These are phyloP conservation scores for Drosophila malerkotliana DNA, from an alignment of 1,140 invertebrate species.

Conservation along the genomic window DNA sequence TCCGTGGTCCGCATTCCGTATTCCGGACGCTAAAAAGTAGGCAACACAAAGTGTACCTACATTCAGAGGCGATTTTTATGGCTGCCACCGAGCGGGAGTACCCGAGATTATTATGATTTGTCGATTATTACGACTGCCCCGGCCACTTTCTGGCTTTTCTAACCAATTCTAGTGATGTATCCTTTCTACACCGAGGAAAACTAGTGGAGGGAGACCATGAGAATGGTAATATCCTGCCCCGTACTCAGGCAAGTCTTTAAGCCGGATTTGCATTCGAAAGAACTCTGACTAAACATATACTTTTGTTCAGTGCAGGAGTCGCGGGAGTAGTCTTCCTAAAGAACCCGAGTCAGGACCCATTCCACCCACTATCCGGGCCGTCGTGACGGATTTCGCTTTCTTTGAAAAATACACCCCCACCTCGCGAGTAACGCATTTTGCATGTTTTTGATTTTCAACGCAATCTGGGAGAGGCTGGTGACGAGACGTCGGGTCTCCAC, in stretches of 20 bases:
- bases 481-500: background rate
- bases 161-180: background rate
- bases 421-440: conserved; percentile 60
- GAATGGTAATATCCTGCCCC: too few species aligned
- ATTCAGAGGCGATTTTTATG: background rate
- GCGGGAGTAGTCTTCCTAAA: too few species aligned
- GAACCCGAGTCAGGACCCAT: conserved; percentile 35
- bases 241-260: too few species aligned
- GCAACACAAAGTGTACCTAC: conserved; percentile 9
- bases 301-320: too few species aligned
- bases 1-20: conserved; percentile 9
- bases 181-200: too few species aligned
- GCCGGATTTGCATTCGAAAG: too few species aligned
- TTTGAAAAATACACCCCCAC: conserved; percentile 62
- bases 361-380: conserved; percentile 50
- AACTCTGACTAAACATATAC: too few species aligned
- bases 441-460: conserved; percentile 70
- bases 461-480: background rate
- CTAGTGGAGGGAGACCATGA: too few species aligned
- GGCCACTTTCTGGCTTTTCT: conserved; percentile 12
- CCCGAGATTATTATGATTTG: conserved; percentile 48
- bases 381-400: conserved; percentile 2
- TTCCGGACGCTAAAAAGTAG: conserved; percentile 35
- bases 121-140: conserved; percentile 12
- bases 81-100: conserved; percentile 22